phyloP scores from a whole-genome alignment of 2,888 invertebrate genomes.

The Spodoptera littoralis region DNA sequence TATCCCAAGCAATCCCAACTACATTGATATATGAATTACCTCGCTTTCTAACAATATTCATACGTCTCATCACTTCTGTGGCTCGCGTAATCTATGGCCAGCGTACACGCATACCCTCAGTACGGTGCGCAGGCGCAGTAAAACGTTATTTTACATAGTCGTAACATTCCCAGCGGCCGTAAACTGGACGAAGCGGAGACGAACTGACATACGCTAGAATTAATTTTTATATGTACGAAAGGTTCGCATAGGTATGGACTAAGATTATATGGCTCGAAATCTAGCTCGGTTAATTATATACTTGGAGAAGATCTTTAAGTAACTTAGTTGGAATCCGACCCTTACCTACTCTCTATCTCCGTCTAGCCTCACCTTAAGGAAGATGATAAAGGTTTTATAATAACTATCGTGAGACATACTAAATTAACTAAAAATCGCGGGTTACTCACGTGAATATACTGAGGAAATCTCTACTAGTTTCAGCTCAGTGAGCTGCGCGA shows the following conservation, averaged over 20 bases:
- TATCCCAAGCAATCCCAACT: no score
- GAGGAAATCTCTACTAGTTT: no score
- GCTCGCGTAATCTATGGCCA: slow-evolving; percentile 56
- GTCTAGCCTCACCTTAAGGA: no score
- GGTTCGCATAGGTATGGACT: background rate
- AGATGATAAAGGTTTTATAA: no score
- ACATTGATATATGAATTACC: background rate
- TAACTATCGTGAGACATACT: no score
- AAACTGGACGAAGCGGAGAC: slow-evolving; percentile 66
- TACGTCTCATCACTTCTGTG: slow-evolving; percentile 36
- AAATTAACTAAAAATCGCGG: no score
- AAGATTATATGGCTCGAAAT: background rate
- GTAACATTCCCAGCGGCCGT: slow-evolving; percentile 76
- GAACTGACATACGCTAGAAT: slow-evolving; percentile 59
- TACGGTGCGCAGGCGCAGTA: slow-evolving; percentile 71
- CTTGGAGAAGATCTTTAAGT: no score
- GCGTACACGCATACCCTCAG: slow-evolving; percentile 63
- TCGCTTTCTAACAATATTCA: background rate
- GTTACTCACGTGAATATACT: no score
- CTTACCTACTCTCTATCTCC: no score
- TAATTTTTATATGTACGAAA: slow-evolving; percentile 41
- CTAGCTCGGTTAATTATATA: background rate
- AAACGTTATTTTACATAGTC: slow-evolving; percentile 79
- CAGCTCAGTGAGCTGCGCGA: no score
- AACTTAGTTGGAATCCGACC: no score